Evolutionary conservation across 2,113 vertebrate species (phyloP).

Genomic region (Centropus unirufus): DNA sequence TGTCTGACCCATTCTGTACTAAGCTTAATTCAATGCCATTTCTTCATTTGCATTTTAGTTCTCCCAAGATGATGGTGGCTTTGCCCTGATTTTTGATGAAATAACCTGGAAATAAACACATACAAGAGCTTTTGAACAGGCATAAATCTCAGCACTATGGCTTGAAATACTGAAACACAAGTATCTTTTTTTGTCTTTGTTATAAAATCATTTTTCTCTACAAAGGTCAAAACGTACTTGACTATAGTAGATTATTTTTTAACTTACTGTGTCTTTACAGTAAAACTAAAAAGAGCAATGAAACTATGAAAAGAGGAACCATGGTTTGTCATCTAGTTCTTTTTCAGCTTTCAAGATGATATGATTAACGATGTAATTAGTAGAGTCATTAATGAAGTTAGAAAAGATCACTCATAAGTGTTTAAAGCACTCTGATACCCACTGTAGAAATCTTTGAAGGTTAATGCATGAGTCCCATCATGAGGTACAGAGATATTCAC

Average conservation of each 20-base stretch:
- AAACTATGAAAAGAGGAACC: background rate
- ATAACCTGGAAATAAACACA: background rate
- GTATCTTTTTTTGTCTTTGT: background rate
- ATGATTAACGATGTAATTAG: conserved; percentile 67
- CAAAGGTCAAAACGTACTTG: background rate
- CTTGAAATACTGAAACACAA: background rate
- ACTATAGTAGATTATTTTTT: background rate
- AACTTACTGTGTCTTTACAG: background rate
- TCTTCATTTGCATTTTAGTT: background rate
- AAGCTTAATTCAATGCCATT: background rate
- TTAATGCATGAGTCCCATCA: conserved; percentile 12
- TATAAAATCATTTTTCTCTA: background rate
- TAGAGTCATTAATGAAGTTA: conserved; percentile 34
- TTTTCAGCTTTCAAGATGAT: conserved; percentile 35
- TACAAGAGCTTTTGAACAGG: background rate
- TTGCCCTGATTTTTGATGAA: background rate
- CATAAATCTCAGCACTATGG: background rate
- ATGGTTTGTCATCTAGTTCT: conserved; percentile 21
- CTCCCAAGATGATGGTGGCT: background rate
- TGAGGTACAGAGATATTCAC: background rate
- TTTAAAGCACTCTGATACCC: conserved; percentile 1
- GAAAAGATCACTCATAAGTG: conserved; percentile 14
- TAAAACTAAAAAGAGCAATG: background rate
- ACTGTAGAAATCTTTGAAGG: conserved; percentile 21
- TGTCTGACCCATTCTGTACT: background rate